Conservation (phyloP, 1,140 invertebrate species). For the Epicauta chinensis region DNA sequence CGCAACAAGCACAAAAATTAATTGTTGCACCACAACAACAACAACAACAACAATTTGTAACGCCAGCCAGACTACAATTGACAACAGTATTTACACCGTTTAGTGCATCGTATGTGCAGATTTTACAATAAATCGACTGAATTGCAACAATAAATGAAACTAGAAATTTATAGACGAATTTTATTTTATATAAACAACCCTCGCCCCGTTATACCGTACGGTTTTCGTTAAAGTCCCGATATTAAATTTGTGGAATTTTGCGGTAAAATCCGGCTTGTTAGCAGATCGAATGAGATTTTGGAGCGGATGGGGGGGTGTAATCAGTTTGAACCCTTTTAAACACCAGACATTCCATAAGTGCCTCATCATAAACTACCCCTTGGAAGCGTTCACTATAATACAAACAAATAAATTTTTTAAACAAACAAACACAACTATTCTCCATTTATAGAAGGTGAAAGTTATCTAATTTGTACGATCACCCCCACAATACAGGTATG, state of each 20-base stretch:
- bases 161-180: too few species aligned
- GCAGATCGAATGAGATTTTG: too few species aligned
- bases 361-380: conserved; percentile 8
- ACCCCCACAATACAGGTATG: too few species aligned
- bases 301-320: conserved; percentile 4
- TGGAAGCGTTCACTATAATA: not conserved
- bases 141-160: too few species aligned
- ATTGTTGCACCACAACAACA: not conserved
- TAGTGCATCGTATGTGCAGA: conserved; percentile 28
- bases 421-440: too few species aligned
- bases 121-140: conserved; percentile 23
- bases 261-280: conserved; percentile 12
- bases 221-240: conserved; percentile 21
- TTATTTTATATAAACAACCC: too few species aligned
- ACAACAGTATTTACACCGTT: conserved; percentile 26
- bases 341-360: conserved; percentile 11
- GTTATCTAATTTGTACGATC: too few species aligned
- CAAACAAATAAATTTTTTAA: too few species aligned
- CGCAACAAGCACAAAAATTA: conserved; percentile 19
- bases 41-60: conserved; percentile 1
- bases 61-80: conserved; percentile 4
- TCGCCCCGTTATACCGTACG: not conserved
- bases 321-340: conserved; percentile 5
- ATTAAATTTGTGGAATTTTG: conserved; percentile 33
- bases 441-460: too few species aligned